These are phyloP conservation scores for Empis livida DNA, from an alignment of 2,888 invertebrate species.

Conservation along the genomic window DNA sequence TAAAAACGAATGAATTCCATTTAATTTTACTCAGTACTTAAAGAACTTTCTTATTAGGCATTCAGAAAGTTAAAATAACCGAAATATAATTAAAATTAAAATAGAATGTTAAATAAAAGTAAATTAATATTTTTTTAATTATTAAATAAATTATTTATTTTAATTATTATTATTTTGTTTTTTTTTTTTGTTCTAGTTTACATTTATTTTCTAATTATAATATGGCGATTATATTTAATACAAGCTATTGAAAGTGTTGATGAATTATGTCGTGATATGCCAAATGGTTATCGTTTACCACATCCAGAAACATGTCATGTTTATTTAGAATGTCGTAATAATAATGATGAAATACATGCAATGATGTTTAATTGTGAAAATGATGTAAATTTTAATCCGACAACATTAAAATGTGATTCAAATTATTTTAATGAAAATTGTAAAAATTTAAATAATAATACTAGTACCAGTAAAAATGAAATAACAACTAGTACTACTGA, in stretches of 20 bases:
- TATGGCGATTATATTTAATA: background rate
- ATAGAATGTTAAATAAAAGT: no score
- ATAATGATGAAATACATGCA: constrained; percentile 4
- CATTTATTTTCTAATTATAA: no score
- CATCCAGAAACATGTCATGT: constrained; percentile 14
- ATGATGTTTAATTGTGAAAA: constrained; percentile 10
- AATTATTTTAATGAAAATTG: constrained; percentile 4
- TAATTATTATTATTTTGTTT: no score
- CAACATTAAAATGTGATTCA: constrained; percentile 9
- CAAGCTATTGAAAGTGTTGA: constrained; percentile 6
- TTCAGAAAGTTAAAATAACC: no score
- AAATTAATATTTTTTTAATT: no score
- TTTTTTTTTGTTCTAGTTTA: no score
- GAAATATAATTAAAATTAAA: no score
- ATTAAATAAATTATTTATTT: no score
- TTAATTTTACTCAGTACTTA: no score
- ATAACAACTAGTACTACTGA: background rate
- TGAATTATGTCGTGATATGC: constrained; percentile 8
- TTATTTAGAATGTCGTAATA: constrained; percentile 9
- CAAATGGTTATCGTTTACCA: constrained; percentile 8
- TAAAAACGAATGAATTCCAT: no score
- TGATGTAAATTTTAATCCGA: constrained; percentile 9
- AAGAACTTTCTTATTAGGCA: no score
- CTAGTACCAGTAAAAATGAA: background rate
- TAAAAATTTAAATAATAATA: background rate